A percentile compares a stretch with the other conserved stretches of the same genome.
Conservation (phyloP, 2,113 vertebrate genomes). For the Lophotis ruficrista region DNA sequence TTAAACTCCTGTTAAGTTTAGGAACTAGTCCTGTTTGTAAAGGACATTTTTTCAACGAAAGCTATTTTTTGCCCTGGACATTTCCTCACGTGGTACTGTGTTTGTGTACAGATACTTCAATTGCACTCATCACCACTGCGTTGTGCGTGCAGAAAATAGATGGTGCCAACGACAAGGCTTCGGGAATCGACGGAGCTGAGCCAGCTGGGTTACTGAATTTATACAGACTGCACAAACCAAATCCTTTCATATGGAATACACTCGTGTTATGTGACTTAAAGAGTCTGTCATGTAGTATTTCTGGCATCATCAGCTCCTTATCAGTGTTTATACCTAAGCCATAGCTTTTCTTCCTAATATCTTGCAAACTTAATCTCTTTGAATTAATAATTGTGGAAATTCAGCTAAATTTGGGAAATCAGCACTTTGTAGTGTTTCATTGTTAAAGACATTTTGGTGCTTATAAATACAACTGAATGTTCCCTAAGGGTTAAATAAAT, state of each 20-base stretch:
- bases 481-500: not conserved
- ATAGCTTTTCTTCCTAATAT: not conserved
- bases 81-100: not conserved
- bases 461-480: not conserved
- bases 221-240: not conserved
- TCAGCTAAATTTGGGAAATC: not conserved
- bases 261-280: not conserved
- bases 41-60: not conserved
- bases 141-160: slow-evolving; percentile 15
- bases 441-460: not conserved
- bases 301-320: not conserved
- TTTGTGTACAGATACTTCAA: not conserved
- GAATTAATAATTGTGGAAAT: not conserved
- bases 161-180: not conserved
- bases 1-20: not conserved
- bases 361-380: not conserved
- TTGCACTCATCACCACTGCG: not conserved
- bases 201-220: not conserved
- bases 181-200: not conserved
- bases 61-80: not conserved
- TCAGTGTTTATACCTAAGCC: not conserved
- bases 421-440: not conserved
- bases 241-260: not conserved
- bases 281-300: not conserved
- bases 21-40: not conserved